A percentile compares a stretch with the other conserved stretches of the same genome.
Evolutionary conservation across 2,888 invertebrate species (phyloP).

Genomic region (Parnassius orleans): DNA sequence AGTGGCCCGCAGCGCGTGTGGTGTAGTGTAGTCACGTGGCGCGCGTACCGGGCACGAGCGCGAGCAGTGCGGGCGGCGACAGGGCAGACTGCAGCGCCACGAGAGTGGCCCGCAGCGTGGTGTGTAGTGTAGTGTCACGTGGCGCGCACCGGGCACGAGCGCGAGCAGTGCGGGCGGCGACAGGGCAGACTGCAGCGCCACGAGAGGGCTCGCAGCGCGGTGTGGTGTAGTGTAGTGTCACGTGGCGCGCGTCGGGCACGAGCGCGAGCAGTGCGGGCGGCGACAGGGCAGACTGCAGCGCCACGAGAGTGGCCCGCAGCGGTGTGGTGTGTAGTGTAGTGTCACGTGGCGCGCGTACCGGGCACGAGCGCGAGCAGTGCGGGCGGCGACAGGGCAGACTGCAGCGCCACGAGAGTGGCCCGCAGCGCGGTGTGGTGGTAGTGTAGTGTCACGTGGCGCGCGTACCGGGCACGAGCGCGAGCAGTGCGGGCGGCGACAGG

Average conservation of each 20-base stretch:
- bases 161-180: slow-evolving; percentile 32
- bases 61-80: slow-evolving; percentile 53
- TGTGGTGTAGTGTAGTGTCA: slow-evolving; percentile 56
- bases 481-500: slow-evolving; percentile 80
- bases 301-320: too few species aligned
- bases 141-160: slow-evolving; percentile 83
- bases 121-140: too few species aligned
- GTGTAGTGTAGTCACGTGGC: slow-evolving; percentile 77
- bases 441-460: too few species aligned
- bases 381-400: slow-evolving; percentile 84
- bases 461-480: too few species aligned
- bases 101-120: too few species aligned
- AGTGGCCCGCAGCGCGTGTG: slow-evolving; percentile 88
- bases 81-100: too few species aligned
- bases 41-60: slow-evolving; percentile 88
- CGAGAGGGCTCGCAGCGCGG: slow-evolving; percentile 84
- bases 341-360: slow-evolving; percentile 42
- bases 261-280: too few species aligned
- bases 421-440: slow-evolving; percentile 79
- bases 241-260: slow-evolving; percentile 85
- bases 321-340: too few species aligned
- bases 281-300: too few species aligned
- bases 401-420: slow-evolving; percentile 91
- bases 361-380: slow-evolving; percentile 85
- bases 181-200: slow-evolving; percentile 68